These are phyloP conservation scores for Pongo pygmaeus DNA, from an alignment of 2,113 vertebrate species.

Conservation along the genomic window DNA sequence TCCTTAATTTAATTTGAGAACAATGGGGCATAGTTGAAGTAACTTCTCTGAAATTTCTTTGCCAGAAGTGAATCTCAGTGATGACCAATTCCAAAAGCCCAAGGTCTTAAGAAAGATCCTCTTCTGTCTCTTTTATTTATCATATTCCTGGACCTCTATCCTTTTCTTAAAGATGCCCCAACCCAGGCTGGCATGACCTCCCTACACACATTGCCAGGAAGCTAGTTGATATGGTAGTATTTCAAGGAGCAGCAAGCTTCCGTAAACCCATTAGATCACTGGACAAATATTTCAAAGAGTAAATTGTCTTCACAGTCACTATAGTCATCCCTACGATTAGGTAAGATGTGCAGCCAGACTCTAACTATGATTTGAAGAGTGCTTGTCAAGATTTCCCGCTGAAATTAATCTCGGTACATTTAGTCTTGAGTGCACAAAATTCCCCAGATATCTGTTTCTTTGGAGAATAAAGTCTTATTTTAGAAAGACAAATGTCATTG, in stretches of 20 bases:
- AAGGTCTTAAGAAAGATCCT: neutral
- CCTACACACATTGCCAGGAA: neutral
- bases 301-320: neutral
- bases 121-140: neutral
- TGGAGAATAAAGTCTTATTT: neutral
- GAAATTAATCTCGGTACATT: neutral
- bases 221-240: neutral
- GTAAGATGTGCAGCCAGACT: neutral
- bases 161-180: neutral
- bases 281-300: neutral
- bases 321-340: neutral
- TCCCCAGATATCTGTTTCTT: neutral
- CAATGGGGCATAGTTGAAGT: neutral
- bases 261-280: neutral
- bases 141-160: neutral
- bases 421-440: neutral
- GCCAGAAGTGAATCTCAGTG: neutral
- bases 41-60: neutral
- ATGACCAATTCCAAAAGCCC: neutral
- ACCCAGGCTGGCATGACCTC: too few species aligned
- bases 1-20: constrained; percentile 14
- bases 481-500: neutral
- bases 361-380: neutral
- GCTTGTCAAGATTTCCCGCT: neutral
- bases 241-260: neutral